Evolutionary conservation across 2,797 vertebrate species (phyloP), one percentile per base, ranked within the genome.

Genomic region (Chrosomus eos): DNA sequence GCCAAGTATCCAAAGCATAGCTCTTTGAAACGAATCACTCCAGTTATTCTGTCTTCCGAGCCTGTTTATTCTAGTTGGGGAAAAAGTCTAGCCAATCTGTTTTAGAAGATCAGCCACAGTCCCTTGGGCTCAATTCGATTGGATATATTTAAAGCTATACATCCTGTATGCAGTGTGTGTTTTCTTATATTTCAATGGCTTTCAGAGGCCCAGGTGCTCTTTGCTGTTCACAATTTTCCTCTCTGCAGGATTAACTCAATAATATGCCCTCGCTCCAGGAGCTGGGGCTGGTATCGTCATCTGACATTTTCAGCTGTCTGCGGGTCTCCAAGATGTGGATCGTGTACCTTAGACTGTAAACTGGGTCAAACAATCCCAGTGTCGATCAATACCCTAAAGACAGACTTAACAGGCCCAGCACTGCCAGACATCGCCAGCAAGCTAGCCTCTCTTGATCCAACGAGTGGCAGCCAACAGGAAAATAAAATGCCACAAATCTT

Each of bases 401-500:
- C 83, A 85, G 51, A 66, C 81, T 72, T 43, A 43, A 60, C 62
- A 67, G 80, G 53, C 53, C 45, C 33, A 28, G 80, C 23, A n/a
- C 23, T 75, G 67, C 81, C 76, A 86, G 80, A 75, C 67, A 67
- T 64, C 60, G 36, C 80, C 70, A 71, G 33, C 18, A 38, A 66
- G 43, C 82, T 64, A 71, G 33, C 26, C 55, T 82, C 28, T 58
- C 51, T 45, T 36, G 67, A 58, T 81, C 62, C 74, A 73, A 45
- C 31, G 55, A 80, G 67, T 79, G 82, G 88, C 36, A 70, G 84
- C 82, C 73, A 91, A 88, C 14, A 82, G 85, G 92, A 92, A 91
- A 92, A 93, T 91, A 91, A 91, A 90, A 88, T 70, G 88, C 88
- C 90, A 89, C 87, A 91, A 83, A 91, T 84, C 36, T 53, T 88